These are phyloP conservation scores for Heliothis peltigera DNA, from an alignment of 2,888 invertebrate species.

Conservation along the genomic window DNA sequence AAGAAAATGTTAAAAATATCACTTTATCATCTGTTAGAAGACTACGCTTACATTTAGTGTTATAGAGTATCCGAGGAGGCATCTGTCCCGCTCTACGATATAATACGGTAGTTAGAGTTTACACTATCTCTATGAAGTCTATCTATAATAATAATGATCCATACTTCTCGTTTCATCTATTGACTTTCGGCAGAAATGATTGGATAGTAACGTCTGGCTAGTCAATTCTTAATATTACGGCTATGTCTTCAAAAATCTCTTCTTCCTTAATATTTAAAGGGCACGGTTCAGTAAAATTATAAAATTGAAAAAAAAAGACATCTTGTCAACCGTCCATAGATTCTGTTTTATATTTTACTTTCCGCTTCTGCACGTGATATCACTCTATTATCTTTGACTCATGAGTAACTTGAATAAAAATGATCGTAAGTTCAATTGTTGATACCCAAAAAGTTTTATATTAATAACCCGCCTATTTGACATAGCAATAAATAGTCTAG, in stretches of 20 bases:
- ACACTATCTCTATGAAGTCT: constrained; percentile 73
- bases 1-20: constrained; percentile 33
- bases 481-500: constrained; percentile 89
- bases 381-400: constrained; percentile 51
- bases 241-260: constrained; percentile 55
- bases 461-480: constrained; percentile 89
- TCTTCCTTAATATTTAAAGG: constrained; percentile 48
- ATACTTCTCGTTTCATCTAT: constrained; percentile 48
- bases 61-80: constrained; percentile 61
- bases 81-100: constrained; percentile 80
- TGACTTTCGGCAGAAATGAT: constrained; percentile 46
- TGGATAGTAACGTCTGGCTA: constrained; percentile 55
- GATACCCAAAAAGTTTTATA: constrained; percentile 79
- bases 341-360: constrained; percentile 61
- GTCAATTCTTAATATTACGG: constrained; percentile 71
- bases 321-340: constrained; percentile 79
- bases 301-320: constrained; percentile 59
- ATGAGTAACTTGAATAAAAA: constrained; percentile 52
- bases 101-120: constrained; percentile 74
- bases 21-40: constrained; percentile 58
- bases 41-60: constrained; percentile 55
- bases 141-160: constrained; percentile 56
- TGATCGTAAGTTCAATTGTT: constrained; percentile 78
- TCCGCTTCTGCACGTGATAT: constrained; percentile 61
- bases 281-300: constrained; percentile 67